These are phyloP conservation scores for Nebria salina DNA, from an alignment of 2,888 invertebrate genomes.

Conservation along the genomic window DNA sequence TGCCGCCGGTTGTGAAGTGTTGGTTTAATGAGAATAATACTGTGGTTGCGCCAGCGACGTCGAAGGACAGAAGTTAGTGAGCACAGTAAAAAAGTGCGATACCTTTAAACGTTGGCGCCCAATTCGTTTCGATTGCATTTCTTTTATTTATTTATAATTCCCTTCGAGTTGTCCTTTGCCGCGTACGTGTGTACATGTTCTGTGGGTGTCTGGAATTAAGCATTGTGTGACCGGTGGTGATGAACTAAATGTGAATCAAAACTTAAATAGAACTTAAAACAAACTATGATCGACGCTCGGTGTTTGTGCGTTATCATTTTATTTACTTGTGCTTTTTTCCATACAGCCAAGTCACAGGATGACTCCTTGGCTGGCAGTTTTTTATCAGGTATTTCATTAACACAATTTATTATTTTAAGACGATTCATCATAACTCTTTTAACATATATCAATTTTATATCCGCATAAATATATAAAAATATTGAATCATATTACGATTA, in stretches of 20 bases:
- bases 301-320: slow-evolving; percentile 51
- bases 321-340: slow-evolving; percentile 54
- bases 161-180: neutral
- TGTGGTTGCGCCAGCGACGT: slow-evolving; percentile 12
- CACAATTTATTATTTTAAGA: neutral
- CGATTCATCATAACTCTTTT: too few relatives aligned
- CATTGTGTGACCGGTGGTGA: neutral
- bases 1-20: slow-evolving; percentile 6
- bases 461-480: too few relatives aligned
- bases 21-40: slow-evolving; percentile 15
- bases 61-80: slow-evolving; percentile 15
- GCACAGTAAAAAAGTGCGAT: neutral
- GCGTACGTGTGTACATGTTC: neutral
- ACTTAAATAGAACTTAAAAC: slow-evolving; percentile 2
- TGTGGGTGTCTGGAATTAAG: neutral
- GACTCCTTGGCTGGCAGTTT: slow-evolving; percentile 85
- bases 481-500: too few relatives aligned
- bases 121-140: neutral
- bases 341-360: slow-evolving; percentile 66
- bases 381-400: slow-evolving; percentile 73
- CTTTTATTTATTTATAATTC: too few relatives aligned
- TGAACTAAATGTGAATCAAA: slow-evolving; percentile 13
- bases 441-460: too few relatives aligned
- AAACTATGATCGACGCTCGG: slow-evolving; percentile 35
- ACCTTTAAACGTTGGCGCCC: neutral